These are phyloP conservation scores for silkworm (Bombyx mori) DNA, from an alignment of 1,140 invertebrate genomes.

Conservation along the genomic window ASM3026992v2 NC_085124.1:7322501-7323000, in stretches of 20 bases:
- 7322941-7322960: not conserved
- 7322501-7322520: too few relatives aligned
- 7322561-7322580: constrained; percentile 3
- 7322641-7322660: constrained; percentile 51
- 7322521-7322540: not conserved
- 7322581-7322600: constrained; percentile 27
- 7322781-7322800: constrained; percentile 44
- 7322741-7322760: constrained; percentile 48
- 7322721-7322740: constrained; percentile 52
- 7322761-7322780: constrained; percentile 50
- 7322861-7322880: constrained; percentile 20
- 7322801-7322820: constrained; percentile 27
- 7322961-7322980: not conserved
- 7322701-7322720: constrained; percentile 63
- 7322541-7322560: not conserved
- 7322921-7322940: not conserved
- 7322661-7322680: constrained; percentile 63
- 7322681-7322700: constrained; percentile 57
- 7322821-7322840: constrained; percentile 11
- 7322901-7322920: not conserved
- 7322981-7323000: not conserved
- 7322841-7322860: constrained; percentile 14
- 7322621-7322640: constrained; percentile 55
- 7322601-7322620: constrained; percentile 34
- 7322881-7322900: constrained; percentile 14